A percentile compares a stretch with the other conserved stretches of the same genome.
These are phyloP conservation scores for Eledona agricola DNA, from an alignment of 2,888 invertebrate species.

Conservation along the genomic window DNA sequence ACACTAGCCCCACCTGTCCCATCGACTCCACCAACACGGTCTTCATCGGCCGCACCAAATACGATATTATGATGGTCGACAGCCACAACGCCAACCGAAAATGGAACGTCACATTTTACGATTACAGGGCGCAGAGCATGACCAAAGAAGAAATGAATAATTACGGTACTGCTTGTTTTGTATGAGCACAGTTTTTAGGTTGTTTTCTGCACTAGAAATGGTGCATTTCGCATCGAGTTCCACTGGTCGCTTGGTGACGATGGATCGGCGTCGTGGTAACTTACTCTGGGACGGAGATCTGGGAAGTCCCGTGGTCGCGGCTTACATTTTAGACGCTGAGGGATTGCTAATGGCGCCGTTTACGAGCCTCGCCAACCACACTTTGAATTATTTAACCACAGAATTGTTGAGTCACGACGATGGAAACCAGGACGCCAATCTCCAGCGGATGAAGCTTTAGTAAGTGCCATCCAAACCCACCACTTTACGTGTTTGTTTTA, in stretches of 20 bases:
- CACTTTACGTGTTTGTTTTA: conserved; percentile 18
- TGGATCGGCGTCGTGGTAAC: conserved; percentile 82
- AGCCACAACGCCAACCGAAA: conserved; percentile 75
- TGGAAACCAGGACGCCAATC: conserved; percentile 57
- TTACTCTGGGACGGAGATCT: conserved; percentile 89
- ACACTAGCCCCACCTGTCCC: conserved; percentile 72
- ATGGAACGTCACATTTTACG: conserved; percentile 98
- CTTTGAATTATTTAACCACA: conserved; percentile 70
- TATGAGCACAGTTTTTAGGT: conserved; percentile 5
- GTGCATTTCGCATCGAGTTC: conserved; percentile 92
- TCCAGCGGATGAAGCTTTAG: conserved; percentile 65
- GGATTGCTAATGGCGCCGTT: conserved; percentile 87
- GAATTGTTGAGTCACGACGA: conserved; percentile 57
- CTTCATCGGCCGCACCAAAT: conserved; percentile 88
- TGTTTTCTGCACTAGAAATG: conserved; percentile 70
- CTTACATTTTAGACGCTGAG: conserved; percentile 80
- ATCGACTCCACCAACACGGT: conserved; percentile 71
- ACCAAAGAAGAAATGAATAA: conserved; percentile 78
- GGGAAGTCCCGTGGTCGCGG: conserved; percentile 89
- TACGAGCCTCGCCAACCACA: conserved; percentile 88
- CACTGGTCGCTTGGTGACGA: conserved; percentile 84
- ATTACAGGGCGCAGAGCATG: conserved; percentile 89
- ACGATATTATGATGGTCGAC: conserved; percentile 94
- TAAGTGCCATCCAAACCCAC: conserved; percentile 54
- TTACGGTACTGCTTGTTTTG: conserved; percentile 67